Evolutionary conservation across 2,113 vertebrate genomes (phyloP).

Genomic region (Sapajus apella): DNA sequence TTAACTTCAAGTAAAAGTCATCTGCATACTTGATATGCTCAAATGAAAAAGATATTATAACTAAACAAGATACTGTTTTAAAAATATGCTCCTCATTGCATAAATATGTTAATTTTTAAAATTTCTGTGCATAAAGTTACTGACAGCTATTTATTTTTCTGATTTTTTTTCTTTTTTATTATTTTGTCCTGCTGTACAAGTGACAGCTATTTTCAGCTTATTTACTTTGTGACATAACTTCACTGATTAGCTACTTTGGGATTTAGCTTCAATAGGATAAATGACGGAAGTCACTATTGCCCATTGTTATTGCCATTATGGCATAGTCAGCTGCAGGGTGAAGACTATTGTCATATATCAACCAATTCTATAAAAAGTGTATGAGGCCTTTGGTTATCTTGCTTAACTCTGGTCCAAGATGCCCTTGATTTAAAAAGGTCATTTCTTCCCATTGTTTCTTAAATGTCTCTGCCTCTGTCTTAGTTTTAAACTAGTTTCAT

Average conservation of each 20-base stretch:
- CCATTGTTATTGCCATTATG: conserved; percentile 42
- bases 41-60: conserved; percentile 31
- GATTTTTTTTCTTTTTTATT: too few species aligned
- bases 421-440: conserved; percentile 62
- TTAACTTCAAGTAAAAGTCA: conserved; percentile 31
- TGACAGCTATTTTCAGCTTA: conserved; percentile 44
- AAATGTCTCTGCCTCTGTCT: conserved; percentile 69
- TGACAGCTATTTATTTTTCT: conserved; percentile 40
- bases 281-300: background rate
- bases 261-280: background rate
- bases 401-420: conserved; percentile 54
- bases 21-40: conserved; percentile 10
- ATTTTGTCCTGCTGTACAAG: background rate
- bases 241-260: background rate
- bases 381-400: conserved; percentile 30
- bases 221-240: conserved; percentile 55
- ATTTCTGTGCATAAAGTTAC: conserved; percentile 26
- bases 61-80: conserved; percentile 13
- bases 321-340: background rate
- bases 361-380: conserved; percentile 12
- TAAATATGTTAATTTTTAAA: background rate
- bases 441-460: conserved; percentile 69
- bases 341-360: conserved; percentile 2
- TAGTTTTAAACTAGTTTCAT: conserved; percentile 81
- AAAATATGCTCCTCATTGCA: conserved; percentile 24